phyloP scores from a whole-genome alignment of 2,888 invertebrate species.

The Cloeon dipterum region DNA sequence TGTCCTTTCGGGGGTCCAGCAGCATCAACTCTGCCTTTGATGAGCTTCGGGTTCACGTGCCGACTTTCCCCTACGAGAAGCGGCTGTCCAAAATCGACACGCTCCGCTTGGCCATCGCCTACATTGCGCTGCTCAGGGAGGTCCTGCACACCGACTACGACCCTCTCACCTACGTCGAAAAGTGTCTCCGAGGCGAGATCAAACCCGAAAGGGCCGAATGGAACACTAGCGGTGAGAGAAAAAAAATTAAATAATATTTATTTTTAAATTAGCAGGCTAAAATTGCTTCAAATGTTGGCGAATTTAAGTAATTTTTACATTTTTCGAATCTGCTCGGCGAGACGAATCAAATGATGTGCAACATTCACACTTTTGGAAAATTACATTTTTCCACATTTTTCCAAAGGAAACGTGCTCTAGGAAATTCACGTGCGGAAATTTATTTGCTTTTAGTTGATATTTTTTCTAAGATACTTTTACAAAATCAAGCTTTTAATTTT shows the following conservation, averaged over 20 bases:
- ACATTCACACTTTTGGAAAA: too few relatives aligned
- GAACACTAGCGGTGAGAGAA: conserved; percentile 76
- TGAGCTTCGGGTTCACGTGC: conserved; percentile 90
- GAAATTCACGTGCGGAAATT: too few relatives aligned
- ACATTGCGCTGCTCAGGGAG: conserved; percentile 81
- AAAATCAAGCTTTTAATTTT: too few relatives aligned
- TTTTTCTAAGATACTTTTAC: too few relatives aligned
- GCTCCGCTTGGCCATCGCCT: conserved; percentile 85
- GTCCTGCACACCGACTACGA: conserved; percentile 73
- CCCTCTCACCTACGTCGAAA: conserved; percentile 81
- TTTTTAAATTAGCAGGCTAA: too few relatives aligned
- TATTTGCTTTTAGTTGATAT: too few relatives aligned
- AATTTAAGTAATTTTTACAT: background rate
- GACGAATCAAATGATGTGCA: too few relatives aligned
- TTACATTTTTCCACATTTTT: too few relatives aligned
- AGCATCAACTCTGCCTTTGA: conserved; percentile 99
- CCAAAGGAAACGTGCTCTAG: too few relatives aligned
- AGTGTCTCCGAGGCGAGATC: conserved; percentile 72
- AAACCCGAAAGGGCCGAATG: conserved; percentile 75
- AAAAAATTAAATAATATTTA: too few relatives aligned
- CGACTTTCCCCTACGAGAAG: conserved; percentile 98
- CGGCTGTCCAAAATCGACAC: conserved; percentile 97
- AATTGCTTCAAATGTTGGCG: too few relatives aligned
- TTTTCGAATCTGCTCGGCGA: too few relatives aligned
- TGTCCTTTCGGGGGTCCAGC: conserved; percentile 40